phyloP scores from a whole-genome alignment of 2,113 vertebrate genomes.

The Apus apus region DNA sequence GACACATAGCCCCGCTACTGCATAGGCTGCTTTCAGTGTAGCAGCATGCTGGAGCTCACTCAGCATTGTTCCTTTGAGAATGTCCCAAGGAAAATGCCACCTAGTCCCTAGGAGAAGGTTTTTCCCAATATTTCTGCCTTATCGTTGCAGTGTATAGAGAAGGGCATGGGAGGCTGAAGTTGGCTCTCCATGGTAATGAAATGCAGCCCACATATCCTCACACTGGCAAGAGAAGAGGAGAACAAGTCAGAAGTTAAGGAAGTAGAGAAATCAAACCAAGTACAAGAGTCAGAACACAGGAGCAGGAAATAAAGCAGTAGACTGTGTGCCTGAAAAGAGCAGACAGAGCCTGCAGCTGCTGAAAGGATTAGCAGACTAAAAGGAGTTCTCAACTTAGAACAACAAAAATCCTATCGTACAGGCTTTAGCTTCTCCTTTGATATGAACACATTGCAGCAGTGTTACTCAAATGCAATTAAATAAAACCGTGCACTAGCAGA shows the following conservation, averaged over 20 bases:
- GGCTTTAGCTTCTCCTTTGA: slow-evolving; percentile 30
- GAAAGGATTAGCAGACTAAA: slow-evolving; percentile 63
- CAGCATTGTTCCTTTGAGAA: neutral
- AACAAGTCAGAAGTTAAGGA: slow-evolving; percentile 70
- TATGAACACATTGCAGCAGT: neutral
- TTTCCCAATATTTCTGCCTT: neutral
- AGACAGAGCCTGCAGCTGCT: slow-evolving; percentile 49
- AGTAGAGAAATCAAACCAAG: slow-evolving; percentile 59
- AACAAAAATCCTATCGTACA: slow-evolving; percentile 30
- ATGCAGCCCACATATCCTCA: slow-evolving; percentile 62
- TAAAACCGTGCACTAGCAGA: neutral
- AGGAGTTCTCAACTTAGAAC: slow-evolving; percentile 26
- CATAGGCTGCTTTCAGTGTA: rapidly evolving
- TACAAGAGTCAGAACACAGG: slow-evolving; percentile 64
- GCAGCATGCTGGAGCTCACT: rapidly evolving
- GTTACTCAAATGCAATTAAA: neutral
- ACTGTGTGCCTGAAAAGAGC: slow-evolving; percentile 53
- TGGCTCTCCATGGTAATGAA: slow-evolving; percentile 46
- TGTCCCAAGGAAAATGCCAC: neutral
- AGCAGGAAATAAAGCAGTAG: slow-evolving; percentile 58
- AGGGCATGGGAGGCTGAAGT: neutral
- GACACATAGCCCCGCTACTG: neutral
- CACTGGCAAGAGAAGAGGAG: slow-evolving; percentile 59
- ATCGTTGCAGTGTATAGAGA: neutral
- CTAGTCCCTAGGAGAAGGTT: neutral